Evolutionary conservation across 92 coral and sea anemone species (phyloP), one percentile per base, ranked within the genome.

Genomic region (Zoanthus gigantus): DNA sequence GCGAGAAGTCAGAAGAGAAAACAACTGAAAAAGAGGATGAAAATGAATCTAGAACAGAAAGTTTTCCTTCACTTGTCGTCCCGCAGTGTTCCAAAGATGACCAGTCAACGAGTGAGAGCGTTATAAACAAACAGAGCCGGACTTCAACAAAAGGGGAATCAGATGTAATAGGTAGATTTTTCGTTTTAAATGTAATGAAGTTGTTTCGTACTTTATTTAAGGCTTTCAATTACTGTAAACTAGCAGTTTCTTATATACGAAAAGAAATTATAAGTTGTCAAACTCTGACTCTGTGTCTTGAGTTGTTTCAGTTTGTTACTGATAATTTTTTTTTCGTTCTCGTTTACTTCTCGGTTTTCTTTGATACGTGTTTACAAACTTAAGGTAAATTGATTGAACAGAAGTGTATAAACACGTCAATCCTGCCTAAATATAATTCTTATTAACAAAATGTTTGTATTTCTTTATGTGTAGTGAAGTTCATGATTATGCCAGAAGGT

Each of bases 401-500:
- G 8, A 17, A 65, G 30, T 7, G 5, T 17, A 17, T 65, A 12
- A 37, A 37, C 42, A 37, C 42, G 42, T 37, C 42, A 37, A 65
- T 17, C 71, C 71, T 23, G 0, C 4, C 72, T 37, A 17, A 28
- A 47, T 30, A n/a, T 78, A 4, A 32, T 23, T 32, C 7, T 29
- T 30, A 30, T 31, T 54, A 54, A 14, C 23, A 67, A 9, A 5
- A 67, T 67, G 42, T 67, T 67, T 23, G 5, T 18, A 73, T 54
- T 28, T 4, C 16, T 47, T 78, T 77, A 31, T 29, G 79, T 54
- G 12, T 77, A 97, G 99, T 97, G 31, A 95, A 95, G 72, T 93
- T 97, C 81, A 92, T 97, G 85, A 89, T 95, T 30, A 97, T 95
- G 98, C 97, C 99, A 9, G 97, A 97, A 46, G 99, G 98, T 28